Evolutionary conservation across 1,140 invertebrate species (phyloP), one percentile per base, ranked within the genome.

Genomic region (Acromyrmex charruanus): DNA sequence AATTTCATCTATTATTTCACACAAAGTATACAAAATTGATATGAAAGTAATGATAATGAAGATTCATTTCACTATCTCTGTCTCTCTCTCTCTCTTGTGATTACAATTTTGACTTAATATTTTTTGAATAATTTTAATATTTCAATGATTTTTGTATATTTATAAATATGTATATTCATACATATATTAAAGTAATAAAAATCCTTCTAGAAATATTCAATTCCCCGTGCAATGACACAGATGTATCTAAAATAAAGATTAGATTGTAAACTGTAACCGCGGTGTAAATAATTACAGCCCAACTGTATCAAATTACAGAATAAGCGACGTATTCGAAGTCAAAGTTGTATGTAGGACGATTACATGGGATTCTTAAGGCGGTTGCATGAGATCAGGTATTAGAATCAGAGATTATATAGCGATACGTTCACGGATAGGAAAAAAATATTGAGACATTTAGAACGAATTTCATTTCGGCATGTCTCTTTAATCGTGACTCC

Each of bases 391-490:
- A 74, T 82, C 39, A 21, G 9, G 12, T 18, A 71, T 21, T 35
- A 28, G 77, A 12, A 66, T 66, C 25, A 12, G 1, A 66, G 61
- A 79, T 79, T 79, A 79, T 25, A 44, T 21, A 31, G 66, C 31
- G 66, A 39, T 21, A 51, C 79, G 31, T 39, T 55, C 21, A 21
- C n/a, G 12, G 44, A 58, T 81, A 51, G 16, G 68, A 14, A 55
- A 39, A 31, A 25, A 28, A 69, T 14, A 25, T 31, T 68, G 79
- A 31, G 68, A 49, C 31, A 74, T 58, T 82, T 82, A 82, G 31
- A 31, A 39, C 66, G 14, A 31, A 44, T 74, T 82, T 82, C 51
- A 58, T 25, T 82, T 7, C 35, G 10, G 4, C 12, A 58, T 9
- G 18, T 28, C 5, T 77, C 31, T 61, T 59, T 77, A 77, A 77